Base-by-base conservation (phyloP, 2,888 invertebrate species). In the Tipula vernalis region DNA sequence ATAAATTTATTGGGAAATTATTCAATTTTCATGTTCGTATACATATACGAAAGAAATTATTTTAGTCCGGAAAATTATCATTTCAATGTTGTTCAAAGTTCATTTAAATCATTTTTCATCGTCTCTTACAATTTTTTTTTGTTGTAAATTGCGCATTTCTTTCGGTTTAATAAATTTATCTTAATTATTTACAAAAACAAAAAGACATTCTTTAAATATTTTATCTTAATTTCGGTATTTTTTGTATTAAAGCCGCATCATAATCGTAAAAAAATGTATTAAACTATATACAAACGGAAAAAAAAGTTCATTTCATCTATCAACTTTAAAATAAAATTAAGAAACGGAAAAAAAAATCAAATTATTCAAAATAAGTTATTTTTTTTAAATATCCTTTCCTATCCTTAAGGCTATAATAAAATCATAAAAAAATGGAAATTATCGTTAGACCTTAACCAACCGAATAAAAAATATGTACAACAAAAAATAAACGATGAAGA, bases 281-380 rank as follows among this genome's bases (percentile, higher is more conserved):
- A 28, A 18, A 71, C n/a, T n/a, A n/a, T n/a, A n/a, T n/a, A n/a
- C 71, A 71, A 71, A 71, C n/a, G 28, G n/a, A n/a, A 12, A 8
- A 71, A 71, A 28, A 71, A 71, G 71, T n/a, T 51, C 51, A 51
- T 51, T 51, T 51, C 51, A 51, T 71, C 71, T 71, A 71, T 71
- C 71, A 71, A 71, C 71, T 71, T 71, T 71, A 71, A 71, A 71
- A 71, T 71, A 71, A 71, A 71, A 71, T 71, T 71, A 71, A 71
- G 71, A 28, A 71, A 71, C 15, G 71, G 28, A 71, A 51, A 71
- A 51, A 71, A 71, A 71, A 71, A 71, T 71, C 71, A 71, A 71
- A 71, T 71, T 71, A 71, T 71, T 71, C 71, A 71, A 71, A 71
- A 71, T 71, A 71, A 71, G 71, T 71, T 71, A 71, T 71, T 71